Conservation (phyloP, 2,797 vertebrate genomes). For the Sandelia bainsii region DNA sequence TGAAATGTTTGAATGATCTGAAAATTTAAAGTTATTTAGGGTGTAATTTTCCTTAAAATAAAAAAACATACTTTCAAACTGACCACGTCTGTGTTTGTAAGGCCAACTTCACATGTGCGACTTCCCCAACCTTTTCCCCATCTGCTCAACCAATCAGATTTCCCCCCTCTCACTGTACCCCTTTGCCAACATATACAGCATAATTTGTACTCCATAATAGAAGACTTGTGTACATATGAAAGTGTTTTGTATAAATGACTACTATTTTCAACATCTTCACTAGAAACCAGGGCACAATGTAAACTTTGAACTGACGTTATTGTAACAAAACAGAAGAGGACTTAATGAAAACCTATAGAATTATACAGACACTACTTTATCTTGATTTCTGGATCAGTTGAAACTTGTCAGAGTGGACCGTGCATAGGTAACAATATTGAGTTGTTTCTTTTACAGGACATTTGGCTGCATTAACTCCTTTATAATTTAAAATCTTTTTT, state of each 20-base stretch:
- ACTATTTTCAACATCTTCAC: conserved; percentile 99
- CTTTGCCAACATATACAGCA: conserved; percentile 65
- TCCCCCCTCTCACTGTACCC: conserved; percentile 62
- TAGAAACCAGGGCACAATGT: conserved; percentile 95
- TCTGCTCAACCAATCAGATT: conserved; percentile 70
- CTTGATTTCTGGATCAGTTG: conserved; percentile 79
- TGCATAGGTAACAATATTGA: conserved; percentile 70
- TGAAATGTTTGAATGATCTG: too few relatives aligned
- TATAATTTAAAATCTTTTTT: conserved; percentile 34
- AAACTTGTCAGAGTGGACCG: conserved; percentile 78
- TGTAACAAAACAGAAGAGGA: conserved; percentile 85
- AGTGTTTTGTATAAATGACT: conserved; percentile 99
- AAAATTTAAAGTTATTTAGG: not conserved
- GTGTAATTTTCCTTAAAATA: conserved; percentile 56
- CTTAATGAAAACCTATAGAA: conserved; percentile 78
- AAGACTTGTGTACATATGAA: conserved; percentile 94
- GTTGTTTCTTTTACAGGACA: conserved; percentile 70
- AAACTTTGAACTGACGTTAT: conserved; percentile 88
- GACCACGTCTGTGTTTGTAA: conserved; percentile 45
- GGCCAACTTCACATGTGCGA: conserved; percentile 55
- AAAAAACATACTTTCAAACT: conserved; percentile 59
- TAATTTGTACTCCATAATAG: conserved; percentile 89
- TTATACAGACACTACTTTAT: conserved; percentile 81
- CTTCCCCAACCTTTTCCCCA: conserved; percentile 62
- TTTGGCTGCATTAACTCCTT: conserved; percentile 73